A percentile compares a stretch with the other conserved stretches of the same genome.
These are phyloP conservation scores for Sapayoa aenigma DNA, from an alignment of 2,113 vertebrate genomes.

Conservation along the genomic window DNA sequence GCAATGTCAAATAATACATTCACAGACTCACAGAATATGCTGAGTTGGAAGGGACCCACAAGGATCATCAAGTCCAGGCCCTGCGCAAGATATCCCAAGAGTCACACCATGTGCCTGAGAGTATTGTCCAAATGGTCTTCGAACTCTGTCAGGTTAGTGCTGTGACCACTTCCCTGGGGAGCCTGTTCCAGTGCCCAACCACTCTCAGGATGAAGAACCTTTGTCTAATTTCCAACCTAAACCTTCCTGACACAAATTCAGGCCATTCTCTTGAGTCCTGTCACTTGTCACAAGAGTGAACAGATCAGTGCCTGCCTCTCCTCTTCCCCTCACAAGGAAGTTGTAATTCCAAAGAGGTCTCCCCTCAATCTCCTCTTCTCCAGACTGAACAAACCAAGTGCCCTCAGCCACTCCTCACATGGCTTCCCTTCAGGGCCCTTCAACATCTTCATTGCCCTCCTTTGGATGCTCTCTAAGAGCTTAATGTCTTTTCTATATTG, in stretches of 20 bases:
- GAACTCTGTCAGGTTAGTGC: not conserved
- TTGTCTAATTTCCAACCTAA: not conserved
- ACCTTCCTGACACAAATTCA: not conserved
- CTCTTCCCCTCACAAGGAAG: not conserved
- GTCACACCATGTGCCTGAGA: not conserved
- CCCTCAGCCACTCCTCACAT: not conserved
- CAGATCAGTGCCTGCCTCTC: not conserved
- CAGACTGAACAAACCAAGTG: not conserved
- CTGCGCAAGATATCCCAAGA: not conserved
- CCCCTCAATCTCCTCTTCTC: not conserved
- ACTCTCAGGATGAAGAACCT: not conserved
- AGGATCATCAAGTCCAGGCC: not conserved
- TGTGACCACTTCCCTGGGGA: not conserved
- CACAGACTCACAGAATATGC: not conserved
- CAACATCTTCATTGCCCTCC: not conserved
- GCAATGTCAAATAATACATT: accelerated
- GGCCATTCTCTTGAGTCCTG: not conserved
- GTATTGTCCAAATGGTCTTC: not conserved
- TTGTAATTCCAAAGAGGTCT: not conserved
- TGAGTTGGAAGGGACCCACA: not conserved
- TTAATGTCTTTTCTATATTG: not conserved
- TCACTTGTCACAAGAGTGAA: not conserved
- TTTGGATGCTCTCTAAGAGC: not conserved
- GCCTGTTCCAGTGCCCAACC: not conserved
- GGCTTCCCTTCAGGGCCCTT: not conserved